A percentile compares a stretch with the other conserved stretches of the same genome.
Conservation (phyloP, 1,140 invertebrate genomes). For the Drosophila lacteicornis region DNA sequence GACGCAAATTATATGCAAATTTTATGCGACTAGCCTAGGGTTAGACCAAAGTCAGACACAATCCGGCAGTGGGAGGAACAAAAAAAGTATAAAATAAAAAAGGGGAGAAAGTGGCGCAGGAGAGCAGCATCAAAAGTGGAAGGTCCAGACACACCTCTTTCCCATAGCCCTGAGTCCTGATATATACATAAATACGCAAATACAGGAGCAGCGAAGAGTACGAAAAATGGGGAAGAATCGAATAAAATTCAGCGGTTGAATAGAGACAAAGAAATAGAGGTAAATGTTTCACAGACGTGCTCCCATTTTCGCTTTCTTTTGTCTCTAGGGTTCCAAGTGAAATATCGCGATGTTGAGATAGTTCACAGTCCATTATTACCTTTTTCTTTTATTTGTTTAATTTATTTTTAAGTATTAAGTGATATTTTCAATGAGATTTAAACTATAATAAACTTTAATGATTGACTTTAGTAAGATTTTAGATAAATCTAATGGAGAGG, state of each 20-base stretch:
- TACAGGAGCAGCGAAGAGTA: constrained; percentile 5
- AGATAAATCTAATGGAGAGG: neutral
- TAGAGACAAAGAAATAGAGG: constrained; percentile 4
- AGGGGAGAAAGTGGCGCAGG: constrained; percentile 20
- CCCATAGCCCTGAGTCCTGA: constrained; percentile 2
- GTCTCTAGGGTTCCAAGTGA: neutral
- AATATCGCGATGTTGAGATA: neutral
- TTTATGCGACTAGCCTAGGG: constrained; percentile 71
- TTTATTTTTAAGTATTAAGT: neutral
- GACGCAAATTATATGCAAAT: constrained; percentile 83
- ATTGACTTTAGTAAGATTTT: neutral
- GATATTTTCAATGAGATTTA: neutral
- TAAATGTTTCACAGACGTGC: neutral
- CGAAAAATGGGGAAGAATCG: neutral
- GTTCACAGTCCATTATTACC: neutral
- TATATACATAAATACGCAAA: constrained; percentile 33
- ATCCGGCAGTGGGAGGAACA: neutral
- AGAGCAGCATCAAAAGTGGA: constrained; percentile 75
- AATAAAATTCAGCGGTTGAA: constrained; percentile 3
- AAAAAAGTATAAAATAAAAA: neutral
- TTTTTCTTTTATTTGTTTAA: neutral
- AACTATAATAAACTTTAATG: no score
- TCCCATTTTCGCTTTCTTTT: constrained; percentile 21
- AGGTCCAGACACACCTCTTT: constrained; percentile 77
- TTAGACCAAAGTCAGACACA: constrained; percentile 46